A percentile compares a stretch with the other conserved stretches of the same genome.
Conservation (phyloP, 2,888 invertebrate genomes). For the Brachycybe producta region DNA sequence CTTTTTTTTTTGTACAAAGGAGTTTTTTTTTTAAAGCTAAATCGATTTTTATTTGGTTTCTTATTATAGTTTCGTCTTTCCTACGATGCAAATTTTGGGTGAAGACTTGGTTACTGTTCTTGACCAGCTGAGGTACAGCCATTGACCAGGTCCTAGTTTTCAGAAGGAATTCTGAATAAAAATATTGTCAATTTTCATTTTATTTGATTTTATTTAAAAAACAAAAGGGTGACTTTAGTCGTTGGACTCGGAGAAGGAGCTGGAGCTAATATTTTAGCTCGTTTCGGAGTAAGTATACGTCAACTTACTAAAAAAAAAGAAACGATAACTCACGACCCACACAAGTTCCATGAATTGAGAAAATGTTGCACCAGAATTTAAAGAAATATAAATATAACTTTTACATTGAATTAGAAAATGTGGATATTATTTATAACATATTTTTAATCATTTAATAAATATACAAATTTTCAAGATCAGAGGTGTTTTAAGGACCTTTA, state of each 20-base stretch:
- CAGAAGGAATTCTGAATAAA: background rate
- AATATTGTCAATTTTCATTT: background rate
- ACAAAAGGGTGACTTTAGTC: slow-evolving; percentile 62
- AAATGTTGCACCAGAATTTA: no score
- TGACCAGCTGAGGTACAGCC: slow-evolving; percentile 54
- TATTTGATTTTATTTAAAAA: background rate
- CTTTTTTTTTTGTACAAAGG: background rate
- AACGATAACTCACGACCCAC: no score
- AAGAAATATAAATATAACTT: no score
- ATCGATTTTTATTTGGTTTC: slow-evolving; percentile 2
- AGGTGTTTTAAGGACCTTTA: no score
- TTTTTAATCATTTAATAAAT: no score
- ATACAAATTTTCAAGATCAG: no score
- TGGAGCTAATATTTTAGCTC: slow-evolving; percentile 70
- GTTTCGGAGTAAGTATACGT: slow-evolving; percentile 49
- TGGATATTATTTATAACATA: no score
- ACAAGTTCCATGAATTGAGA: no score
- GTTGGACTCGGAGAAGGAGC: slow-evolving; percentile 78
- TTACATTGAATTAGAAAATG: no score
- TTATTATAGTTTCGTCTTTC: slow-evolving; percentile 56
- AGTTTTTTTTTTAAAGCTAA: background rate
- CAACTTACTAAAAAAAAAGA: background rate
- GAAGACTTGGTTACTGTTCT: slow-evolving; percentile 68
- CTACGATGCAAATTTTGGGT: slow-evolving; percentile 64
- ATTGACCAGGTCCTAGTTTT: background rate